Evolutionary conservation across 2,113 vertebrate species (phyloP).

Genomic region (Morone saxatilis): DNA sequence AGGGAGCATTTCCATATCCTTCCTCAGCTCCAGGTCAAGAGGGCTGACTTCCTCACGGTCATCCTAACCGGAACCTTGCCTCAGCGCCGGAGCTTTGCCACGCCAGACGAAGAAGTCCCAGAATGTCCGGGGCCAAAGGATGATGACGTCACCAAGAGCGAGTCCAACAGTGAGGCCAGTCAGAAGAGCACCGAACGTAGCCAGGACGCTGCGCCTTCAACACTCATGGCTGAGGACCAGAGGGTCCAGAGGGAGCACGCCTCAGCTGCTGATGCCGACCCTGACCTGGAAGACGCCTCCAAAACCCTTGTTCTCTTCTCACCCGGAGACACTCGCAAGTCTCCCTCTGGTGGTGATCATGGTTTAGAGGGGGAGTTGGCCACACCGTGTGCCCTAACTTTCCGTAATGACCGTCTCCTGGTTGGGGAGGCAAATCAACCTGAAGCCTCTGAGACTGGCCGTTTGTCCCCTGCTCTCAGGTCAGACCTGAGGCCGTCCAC

Average conservation of each 20-base stretch:
- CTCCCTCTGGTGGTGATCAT: slow-evolving; percentile 86
- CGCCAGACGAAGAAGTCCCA: slow-evolving; percentile 43
- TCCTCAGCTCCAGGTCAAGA: slow-evolving; percentile 89
- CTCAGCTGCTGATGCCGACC: slow-evolving; percentile 90
- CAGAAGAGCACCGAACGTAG: slow-evolving; percentile 92
- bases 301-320: slow-evolving; percentile 97
- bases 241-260: slow-evolving; percentile 86
- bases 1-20: slow-evolving; percentile 88
- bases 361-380: slow-evolving; percentile 88
- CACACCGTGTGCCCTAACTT: slow-evolving; percentile 85
- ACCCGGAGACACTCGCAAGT: slow-evolving; percentile 95
- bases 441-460: slow-evolving; percentile 86
- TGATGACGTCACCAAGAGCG: slow-evolving; percentile 87
- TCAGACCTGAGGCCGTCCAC: slow-evolving; percentile 88
- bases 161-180: slow-evolving; percentile 92
- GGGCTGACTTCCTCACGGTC: slow-evolving; percentile 91
- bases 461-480: slow-evolving; percentile 90
- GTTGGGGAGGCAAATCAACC: slow-evolving; percentile 50
- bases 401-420: slow-evolving; percentile 86
- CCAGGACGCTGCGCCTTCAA: slow-evolving; percentile 94
- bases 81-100: slow-evolving; percentile 72
- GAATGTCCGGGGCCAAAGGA: slow-evolving; percentile 76
- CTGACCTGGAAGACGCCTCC: slow-evolving; percentile 94
- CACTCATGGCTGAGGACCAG: slow-evolving; percentile 93
- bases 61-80: slow-evolving; percentile 87